These are phyloP conservation scores for Anoplolepis gracilipes DNA, from an alignment of 1,140 invertebrate genomes.

Conservation along the genomic window DNA sequence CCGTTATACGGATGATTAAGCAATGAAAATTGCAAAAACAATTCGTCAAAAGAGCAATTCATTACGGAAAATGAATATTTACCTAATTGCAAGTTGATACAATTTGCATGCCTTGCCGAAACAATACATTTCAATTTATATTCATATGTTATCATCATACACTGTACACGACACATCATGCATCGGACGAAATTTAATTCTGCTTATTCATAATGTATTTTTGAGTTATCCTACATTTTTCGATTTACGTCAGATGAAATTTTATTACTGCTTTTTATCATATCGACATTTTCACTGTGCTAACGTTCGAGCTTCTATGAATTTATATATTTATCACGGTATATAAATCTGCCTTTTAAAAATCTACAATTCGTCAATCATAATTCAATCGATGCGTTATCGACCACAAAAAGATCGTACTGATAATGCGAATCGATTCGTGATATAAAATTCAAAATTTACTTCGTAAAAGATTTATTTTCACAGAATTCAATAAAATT, in stretches of 20 bases:
- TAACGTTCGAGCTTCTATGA: background rate
- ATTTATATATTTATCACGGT: slow-evolving; percentile 31
- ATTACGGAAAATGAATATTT: slow-evolving; percentile 36
- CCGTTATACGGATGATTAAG: background rate
- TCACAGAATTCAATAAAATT: background rate
- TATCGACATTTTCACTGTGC: background rate
- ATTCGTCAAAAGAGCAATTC: background rate
- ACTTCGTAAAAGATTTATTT: background rate
- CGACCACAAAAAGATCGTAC: background rate
- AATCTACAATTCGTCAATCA: slow-evolving; percentile 1
- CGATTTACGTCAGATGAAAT: slow-evolving; percentile 8
- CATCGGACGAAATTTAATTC: slow-evolving; percentile 15
- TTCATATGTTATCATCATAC: background rate
- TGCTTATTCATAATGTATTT: slow-evolving; percentile 4
- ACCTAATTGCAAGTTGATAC: slow-evolving; percentile 13
- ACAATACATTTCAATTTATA: slow-evolving; percentile 39
- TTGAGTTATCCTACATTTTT: slow-evolving; percentile 22
- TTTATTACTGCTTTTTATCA: slow-evolving; percentile 27
- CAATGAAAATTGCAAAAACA: slow-evolving; percentile 1
- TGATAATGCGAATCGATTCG: background rate
- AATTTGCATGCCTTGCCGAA: background rate
- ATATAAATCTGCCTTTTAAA: slow-evolving; percentile 24
- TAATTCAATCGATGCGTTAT: background rate
- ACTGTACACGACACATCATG: background rate
- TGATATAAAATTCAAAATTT: background rate